Evolutionary conservation across 1,140 invertebrate genomes (phyloP).

Genomic region (Dufourea novaeangliae): DNA sequence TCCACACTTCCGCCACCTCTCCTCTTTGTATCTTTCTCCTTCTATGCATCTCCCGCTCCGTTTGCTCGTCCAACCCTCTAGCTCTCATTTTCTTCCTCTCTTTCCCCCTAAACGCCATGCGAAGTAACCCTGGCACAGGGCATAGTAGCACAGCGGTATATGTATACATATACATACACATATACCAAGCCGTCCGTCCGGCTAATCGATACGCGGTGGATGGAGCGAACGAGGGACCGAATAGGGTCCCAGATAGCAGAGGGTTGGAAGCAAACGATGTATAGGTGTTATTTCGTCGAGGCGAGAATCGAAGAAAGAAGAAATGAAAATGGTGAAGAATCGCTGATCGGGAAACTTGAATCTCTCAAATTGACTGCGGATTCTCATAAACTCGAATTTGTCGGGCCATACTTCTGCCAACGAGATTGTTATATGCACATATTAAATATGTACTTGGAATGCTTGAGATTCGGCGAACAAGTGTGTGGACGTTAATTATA

Average conservation of each 20-base stretch:
- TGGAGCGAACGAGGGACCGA: slow-evolving; percentile 46
- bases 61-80: slow-evolving; percentile 28
- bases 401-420: background rate
- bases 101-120: slow-evolving; percentile 40
- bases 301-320: slow-evolving; percentile 31
- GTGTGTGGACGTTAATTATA: too few species aligned
- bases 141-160: too few species aligned
- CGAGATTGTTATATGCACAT: too few species aligned
- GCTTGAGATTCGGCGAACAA: too few species aligned
- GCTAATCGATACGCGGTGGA: slow-evolving; percentile 64
- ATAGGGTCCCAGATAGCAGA: slow-evolving; percentile 28
- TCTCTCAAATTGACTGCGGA: background rate
- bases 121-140: slow-evolving; percentile 46
- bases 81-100: slow-evolving; percentile 41
- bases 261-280: slow-evolving; percentile 52
- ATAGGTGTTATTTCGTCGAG: slow-evolving; percentile 57
- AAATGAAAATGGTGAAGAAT: slow-evolving; percentile 17
- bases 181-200: slow-evolving; percentile 18
- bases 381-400: background rate
- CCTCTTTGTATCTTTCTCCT: background rate
- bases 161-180: background rate
- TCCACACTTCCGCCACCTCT: too few species aligned
- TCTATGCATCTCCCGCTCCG: slow-evolving; percentile 12
- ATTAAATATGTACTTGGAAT: too few species aligned
- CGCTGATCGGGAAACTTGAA: background rate